Base-by-base conservation (phyloP, 2,888 invertebrate species). In the Drosophila austrosaltans region DNA sequence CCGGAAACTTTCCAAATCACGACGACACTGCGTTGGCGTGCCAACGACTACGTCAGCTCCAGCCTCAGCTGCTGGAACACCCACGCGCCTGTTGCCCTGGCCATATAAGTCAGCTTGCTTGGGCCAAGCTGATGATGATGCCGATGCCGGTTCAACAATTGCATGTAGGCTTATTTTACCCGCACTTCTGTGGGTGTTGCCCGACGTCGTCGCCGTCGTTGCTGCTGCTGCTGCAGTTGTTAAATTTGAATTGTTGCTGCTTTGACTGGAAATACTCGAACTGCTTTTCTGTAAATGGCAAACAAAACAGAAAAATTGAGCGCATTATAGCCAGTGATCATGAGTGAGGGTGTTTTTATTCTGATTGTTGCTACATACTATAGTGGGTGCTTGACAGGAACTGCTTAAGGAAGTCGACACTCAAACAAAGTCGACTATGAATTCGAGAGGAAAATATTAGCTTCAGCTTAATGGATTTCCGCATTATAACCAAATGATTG, bases 1-100 rank as follows among this genome's bases (percentile, higher is more conserved):
- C 90, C 91, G 91, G 90, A 91, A 91, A 91, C 91, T 91, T 91
- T 91, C 91, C 91, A 91, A 91, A 90, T 90, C 90, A 80, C 87
- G 90, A 80, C 82, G 79, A 68, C 75, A 88, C 78, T 87, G 88
- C 88, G 90, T 89, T 81, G 90, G 79, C 78, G 81, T 78, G 54
- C 63, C 69, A 66, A 61, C 75, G 75, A 72, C 81, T 48, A 64
- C 77, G 65, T 68, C 76, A 69, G 70, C 84, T 81, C 74, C 89
- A 79, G 76, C 79, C 71, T 54, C 78, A 64, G 62, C 76, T 77
- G 66, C 81, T 72, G 68, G 32, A 53, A 71, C 90, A 75, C 91
- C 91, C 89, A 91, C 91, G 81, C 89, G 86, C 56, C 84, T 79
- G 82, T 75, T 80, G 81, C 67, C 72, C 75, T 80, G 84, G 79